These are phyloP conservation scores for Anarsia innoxiella DNA, from an alignment of 2,888 invertebrate genomes.

Conservation along the genomic window DNA sequence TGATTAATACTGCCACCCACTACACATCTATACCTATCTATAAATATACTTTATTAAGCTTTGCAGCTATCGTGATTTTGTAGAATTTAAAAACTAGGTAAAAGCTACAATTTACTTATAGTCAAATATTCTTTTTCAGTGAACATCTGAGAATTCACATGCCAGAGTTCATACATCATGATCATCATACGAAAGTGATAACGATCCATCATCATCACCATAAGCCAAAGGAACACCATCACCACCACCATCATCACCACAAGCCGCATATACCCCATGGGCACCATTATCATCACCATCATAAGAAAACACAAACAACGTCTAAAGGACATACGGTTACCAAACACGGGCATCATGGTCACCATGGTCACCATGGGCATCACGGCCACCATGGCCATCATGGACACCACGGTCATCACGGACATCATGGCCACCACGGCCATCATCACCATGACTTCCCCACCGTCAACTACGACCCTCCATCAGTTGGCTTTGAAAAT, in stretches of 20 bases:
- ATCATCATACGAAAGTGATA: slow-evolving; percentile 76
- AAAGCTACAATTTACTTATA: too few species aligned
- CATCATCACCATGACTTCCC: slow-evolving; percentile 44
- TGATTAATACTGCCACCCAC: too few species aligned
- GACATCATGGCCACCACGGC: slow-evolving; percentile 30
- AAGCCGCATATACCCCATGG: slow-evolving; percentile 39
- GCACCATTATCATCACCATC: slow-evolving; percentile 51
- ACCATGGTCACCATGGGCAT: slow-evolving; percentile 30
- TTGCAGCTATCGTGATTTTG: too few species aligned
- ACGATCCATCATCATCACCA: slow-evolving; percentile 73
- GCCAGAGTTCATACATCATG: slow-evolving; percentile 76
- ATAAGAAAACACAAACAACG: slow-evolving; percentile 48
- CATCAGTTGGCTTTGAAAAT: slow-evolving; percentile 44
- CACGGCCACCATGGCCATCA: slow-evolving; percentile 28
- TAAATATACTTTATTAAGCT: too few species aligned
- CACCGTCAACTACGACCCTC: slow-evolving; percentile 32
- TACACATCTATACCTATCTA: too few species aligned
- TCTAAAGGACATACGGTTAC: slow-evolving; percentile 29
- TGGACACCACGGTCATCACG: slow-evolving; percentile 33
- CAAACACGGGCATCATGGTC: slow-evolving; percentile 20
- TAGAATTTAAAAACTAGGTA: too few species aligned
- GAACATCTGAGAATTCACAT: slow-evolving; percentile 75
- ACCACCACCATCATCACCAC: slow-evolving; percentile 49
- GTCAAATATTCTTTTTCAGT: slow-evolving; percentile 46
- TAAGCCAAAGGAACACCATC: slow-evolving; percentile 65